Percentiles rank a stretch among this genome's conserved stretches.
phyloP scores from a whole-genome alignment of 2,797 vertebrate genomes.

The Poecilia velifera region DNA sequence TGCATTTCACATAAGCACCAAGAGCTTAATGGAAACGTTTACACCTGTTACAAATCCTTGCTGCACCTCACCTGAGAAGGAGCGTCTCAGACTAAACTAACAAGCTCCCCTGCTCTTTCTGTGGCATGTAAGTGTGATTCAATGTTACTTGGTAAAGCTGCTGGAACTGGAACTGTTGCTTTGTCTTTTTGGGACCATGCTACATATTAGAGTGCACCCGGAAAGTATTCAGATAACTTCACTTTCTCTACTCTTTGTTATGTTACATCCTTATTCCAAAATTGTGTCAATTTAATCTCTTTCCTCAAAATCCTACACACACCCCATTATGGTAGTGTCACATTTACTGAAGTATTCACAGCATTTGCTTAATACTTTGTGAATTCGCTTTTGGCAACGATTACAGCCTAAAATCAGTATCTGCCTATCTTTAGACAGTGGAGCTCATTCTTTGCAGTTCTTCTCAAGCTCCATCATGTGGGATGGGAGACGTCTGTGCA shows the following conservation, averaged over 20 bases:
- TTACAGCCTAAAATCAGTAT: not conserved
- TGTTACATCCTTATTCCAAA: not conserved
- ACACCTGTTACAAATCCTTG: conserved; percentile 10
- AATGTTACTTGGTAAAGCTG: conserved; percentile 50
- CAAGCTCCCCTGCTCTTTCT: conserved; percentile 36
- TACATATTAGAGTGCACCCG: conserved; percentile 5
- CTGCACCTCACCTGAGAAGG: conserved; percentile 9
- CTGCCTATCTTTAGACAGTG: not conserved
- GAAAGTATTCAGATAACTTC: not conserved
- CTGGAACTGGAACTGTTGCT: conserved; percentile 44
- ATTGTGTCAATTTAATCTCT: not conserved
- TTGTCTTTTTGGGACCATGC: conserved; percentile 26
- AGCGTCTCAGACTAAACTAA: conserved; percentile 14
- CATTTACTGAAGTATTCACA: not conserved
- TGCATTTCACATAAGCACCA: conserved; percentile 13
- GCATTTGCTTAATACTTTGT: not conserved
- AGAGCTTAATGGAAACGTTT: conserved; percentile 13
- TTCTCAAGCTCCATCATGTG: not conserved
- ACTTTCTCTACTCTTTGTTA: not conserved
- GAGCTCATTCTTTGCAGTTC: not conserved
- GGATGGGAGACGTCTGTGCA: not conserved
- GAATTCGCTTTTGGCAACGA: not conserved
- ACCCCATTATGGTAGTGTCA: not conserved
- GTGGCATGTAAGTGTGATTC: conserved; percentile 48
- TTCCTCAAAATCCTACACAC: not conserved